These are phyloP conservation scores for Brenthis ino DNA, from an alignment of 2,888 invertebrate species.

Conservation along the genomic window DNA sequence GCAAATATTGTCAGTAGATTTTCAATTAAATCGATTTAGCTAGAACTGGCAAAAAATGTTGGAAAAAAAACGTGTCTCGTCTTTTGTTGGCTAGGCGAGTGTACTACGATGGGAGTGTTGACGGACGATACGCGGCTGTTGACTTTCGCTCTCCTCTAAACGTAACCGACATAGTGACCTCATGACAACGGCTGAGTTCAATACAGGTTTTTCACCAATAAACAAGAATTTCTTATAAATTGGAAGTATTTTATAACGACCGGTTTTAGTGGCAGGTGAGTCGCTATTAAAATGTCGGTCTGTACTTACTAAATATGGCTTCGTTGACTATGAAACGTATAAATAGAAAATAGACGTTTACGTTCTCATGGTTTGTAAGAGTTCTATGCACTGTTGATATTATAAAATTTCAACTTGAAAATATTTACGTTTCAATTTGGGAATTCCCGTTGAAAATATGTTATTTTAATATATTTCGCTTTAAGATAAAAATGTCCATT, in stretches of 20 bases:
- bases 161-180: conserved; percentile 41
- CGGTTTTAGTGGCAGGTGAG: conserved; percentile 41
- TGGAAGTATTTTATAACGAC: conserved; percentile 37
- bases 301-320: conserved; percentile 35
- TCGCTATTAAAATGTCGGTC: conserved; percentile 25
- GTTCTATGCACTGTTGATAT: conserved; percentile 18
- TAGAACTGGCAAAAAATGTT: background rate
- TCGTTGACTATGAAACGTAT: conserved; percentile 28
- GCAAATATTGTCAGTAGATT: conserved; percentile 6
- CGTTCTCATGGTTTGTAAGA: conserved; percentile 28
- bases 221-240: conserved; percentile 32
- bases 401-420: background rate
- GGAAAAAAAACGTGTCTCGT: background rate
- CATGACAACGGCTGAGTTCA: conserved; percentile 25
- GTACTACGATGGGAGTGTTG: background rate
- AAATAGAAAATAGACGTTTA: conserved; percentile 32
- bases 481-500: too few species aligned
- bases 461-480: too few species aligned
- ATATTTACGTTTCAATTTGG: too few species aligned
- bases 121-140: background rate
- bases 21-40: conserved; percentile 9
- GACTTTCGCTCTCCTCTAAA: conserved; percentile 39
- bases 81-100: conserved; percentile 5
- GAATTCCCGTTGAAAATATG: too few species aligned
- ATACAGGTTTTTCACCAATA: conserved; percentile 32